phyloP scores from a whole-genome alignment of 2,113 vertebrate genomes.

The Cepphus grylle region DNA sequence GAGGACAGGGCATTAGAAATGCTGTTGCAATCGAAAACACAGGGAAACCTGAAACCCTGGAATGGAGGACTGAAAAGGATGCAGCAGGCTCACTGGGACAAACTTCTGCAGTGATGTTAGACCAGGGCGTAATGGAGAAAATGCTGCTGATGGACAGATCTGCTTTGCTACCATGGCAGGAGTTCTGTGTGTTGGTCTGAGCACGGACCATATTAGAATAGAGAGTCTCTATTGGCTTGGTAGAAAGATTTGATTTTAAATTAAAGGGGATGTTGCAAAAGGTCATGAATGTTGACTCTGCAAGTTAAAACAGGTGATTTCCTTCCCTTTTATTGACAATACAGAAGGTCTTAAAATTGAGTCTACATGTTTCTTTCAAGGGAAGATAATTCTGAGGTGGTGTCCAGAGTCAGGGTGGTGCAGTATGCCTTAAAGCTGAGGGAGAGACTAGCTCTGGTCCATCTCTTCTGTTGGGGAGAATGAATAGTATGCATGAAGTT shows the following conservation, averaged over 20 bases:
- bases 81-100: background rate
- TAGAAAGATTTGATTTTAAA: background rate
- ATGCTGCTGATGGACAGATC: background rate
- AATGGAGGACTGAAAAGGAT: background rate
- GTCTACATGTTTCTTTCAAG: background rate
- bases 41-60: background rate
- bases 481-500: background rate
- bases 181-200: background rate
- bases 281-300: background rate
- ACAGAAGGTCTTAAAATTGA: background rate
- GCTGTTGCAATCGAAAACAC: background rate
- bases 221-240: background rate
- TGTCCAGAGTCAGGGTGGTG: background rate
- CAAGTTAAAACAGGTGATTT: background rate
- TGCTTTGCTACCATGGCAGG: background rate
- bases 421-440: background rate
- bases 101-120: background rate
- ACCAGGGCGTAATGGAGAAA: background rate
- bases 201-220: background rate
- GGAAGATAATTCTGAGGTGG: background rate
- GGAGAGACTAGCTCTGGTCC: background rate
- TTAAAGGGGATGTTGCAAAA: background rate
- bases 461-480: background rate
- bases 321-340: background rate
- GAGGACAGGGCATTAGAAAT: background rate